A percentile compares a stretch with the other conserved stretches of the same genome.
These are phyloP conservation scores for Gnatocerus cornutus DNA, from an alignment of 2,888 invertebrate genomes.

Conservation along the genomic window DNA sequence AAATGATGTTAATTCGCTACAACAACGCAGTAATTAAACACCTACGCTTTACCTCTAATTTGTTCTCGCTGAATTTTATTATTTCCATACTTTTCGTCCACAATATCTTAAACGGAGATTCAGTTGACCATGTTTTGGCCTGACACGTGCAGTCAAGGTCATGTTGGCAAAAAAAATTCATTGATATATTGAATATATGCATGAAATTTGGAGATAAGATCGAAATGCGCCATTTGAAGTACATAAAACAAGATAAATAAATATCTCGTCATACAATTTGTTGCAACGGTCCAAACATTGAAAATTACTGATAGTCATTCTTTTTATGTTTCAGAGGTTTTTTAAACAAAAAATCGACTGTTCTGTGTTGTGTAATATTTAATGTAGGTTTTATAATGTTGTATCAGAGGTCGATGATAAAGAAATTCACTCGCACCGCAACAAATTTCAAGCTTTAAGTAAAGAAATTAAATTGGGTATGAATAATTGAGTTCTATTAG, in stretches of 20 bases:
- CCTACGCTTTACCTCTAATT: not conserved
- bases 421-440: no score
- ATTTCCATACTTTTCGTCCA: not conserved
- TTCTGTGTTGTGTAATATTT: no score
- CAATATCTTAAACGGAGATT: constrained; percentile 1
- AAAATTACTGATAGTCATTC: no score
- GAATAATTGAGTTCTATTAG: no score
- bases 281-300: no score
- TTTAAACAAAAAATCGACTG: no score
- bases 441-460: no score
- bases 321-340: no score
- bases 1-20: constrained; percentile 6
- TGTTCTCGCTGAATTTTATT: constrained; percentile 2
- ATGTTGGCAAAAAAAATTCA: not conserved
- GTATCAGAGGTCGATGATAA: no score
- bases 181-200: not conserved
- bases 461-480: no score
- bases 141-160: constrained; percentile 18
- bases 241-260: not conserved
- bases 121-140: not conserved
- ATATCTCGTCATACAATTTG: no score
- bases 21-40: not conserved
- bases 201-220: constrained; percentile 1
- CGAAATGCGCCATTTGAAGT: not conserved
- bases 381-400: no score